Conservation (phyloP, 2,113 vertebrate species). For the Cercocebus atys region DNA sequence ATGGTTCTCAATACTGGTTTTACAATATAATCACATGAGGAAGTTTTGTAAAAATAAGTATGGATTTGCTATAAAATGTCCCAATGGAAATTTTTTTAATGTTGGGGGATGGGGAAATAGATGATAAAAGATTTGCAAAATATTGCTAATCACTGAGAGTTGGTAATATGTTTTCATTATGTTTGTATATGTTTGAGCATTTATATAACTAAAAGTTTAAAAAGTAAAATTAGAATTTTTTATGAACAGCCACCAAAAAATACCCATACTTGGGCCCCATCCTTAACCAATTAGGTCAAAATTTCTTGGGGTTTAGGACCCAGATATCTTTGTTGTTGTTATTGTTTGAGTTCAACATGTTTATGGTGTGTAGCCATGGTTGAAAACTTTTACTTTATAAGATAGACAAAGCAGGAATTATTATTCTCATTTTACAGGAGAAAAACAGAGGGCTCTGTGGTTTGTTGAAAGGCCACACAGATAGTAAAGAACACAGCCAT, state of each 20-base stretch:
- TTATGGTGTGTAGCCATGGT: background rate
- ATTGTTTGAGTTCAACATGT: background rate
- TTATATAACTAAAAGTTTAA: background rate
- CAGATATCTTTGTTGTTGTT: background rate
- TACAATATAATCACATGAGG: background rate
- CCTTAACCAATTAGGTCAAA: background rate
- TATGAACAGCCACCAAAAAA: background rate
- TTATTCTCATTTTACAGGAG: background rate
- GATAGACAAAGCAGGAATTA: background rate
- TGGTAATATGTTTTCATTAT: background rate
- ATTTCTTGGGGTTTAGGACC: background rate
- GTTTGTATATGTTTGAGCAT: background rate
- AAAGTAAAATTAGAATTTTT: slow-evolving; percentile 27
- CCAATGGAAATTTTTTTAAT: background rate
- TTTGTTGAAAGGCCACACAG: background rate
- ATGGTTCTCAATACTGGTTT: background rate
- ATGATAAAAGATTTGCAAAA: background rate
- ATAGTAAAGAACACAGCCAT: background rate
- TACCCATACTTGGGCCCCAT: background rate
- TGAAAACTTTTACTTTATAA: background rate
- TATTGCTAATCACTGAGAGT: background rate
- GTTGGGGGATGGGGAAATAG: background rate
- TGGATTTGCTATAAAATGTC: slow-evolving; percentile 23
- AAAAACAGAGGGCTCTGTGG: background rate
- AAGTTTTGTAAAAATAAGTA: background rate